Percentiles rank a stretch among this genome's conserved stretches.
phyloP scores from a whole-genome alignment of 2,888 invertebrate species.

The Amiota communis region DNA sequence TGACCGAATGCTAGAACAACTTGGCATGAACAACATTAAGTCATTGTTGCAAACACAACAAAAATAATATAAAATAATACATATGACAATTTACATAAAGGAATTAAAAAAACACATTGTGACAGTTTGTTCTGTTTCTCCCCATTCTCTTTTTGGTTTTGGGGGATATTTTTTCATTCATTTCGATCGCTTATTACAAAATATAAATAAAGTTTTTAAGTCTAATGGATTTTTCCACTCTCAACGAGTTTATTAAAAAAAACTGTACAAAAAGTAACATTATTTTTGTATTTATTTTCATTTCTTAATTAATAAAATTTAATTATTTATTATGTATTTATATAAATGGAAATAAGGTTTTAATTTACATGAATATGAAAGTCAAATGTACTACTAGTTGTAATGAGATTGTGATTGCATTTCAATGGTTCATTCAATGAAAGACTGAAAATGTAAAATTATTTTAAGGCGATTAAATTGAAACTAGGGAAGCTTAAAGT shows the following conservation, averaged over 20 bases:
- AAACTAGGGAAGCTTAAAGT: too few species aligned
- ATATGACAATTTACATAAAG: not conserved
- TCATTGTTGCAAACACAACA: not conserved
- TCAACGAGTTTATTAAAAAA: conserved; percentile 17
- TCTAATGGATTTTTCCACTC: too few species aligned
- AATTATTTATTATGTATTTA: conserved; percentile 14
- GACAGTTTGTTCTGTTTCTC: not conserved
- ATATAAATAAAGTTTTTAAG: too few species aligned
- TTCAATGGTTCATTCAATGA: too few species aligned
- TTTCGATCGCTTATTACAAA: too few species aligned
- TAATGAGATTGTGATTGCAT: too few species aligned
- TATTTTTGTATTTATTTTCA: not conserved
- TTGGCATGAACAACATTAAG: not conserved
- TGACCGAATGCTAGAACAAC: not conserved
- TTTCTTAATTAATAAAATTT: too few species aligned
- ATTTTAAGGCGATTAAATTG: too few species aligned
- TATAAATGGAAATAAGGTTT: not conserved
- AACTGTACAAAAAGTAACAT: not conserved
- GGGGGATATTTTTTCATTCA: not conserved
- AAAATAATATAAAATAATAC: not conserved
- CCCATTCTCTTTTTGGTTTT: not conserved
- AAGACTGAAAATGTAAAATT: too few species aligned
- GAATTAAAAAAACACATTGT: not conserved
- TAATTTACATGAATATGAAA: not conserved
- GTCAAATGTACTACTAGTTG: not conserved